phyloP scores from a whole-genome alignment of 2,113 vertebrate genomes.

The Cynopterus brachyotis region DNA sequence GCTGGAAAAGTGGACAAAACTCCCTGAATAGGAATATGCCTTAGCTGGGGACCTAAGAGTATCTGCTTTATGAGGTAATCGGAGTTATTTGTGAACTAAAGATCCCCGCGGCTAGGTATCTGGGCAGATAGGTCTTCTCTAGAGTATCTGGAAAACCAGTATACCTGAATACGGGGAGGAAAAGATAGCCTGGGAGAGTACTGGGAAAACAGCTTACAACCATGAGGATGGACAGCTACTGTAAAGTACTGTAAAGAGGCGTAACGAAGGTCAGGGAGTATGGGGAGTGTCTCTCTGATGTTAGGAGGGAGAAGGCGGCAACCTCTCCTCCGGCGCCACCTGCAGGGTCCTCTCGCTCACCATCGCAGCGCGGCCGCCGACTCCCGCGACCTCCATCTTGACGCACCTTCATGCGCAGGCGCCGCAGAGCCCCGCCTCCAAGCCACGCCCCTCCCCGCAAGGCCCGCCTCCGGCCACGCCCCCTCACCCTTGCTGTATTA shows the following conservation, averaged over 20 bases:
- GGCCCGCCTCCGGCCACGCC: not conserved
- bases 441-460: not conserved
- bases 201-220: not conserved
- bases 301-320: not conserved
- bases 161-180: not conserved
- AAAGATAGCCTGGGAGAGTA: not conserved
- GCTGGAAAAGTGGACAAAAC: constrained; percentile 9
- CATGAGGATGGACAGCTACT: not conserved
- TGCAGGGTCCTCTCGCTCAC: constrained; percentile 44
- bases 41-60: not conserved
- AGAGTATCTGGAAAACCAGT: not conserved
- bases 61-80: not conserved
- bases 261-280: fast-evolving
- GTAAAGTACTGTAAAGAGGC: not conserved
- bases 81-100: not conserved
- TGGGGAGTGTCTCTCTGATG: not conserved
- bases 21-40: not conserved
- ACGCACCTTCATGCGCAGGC: constrained; percentile 54
- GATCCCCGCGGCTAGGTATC: not conserved
- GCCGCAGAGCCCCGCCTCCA: not conserved
- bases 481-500: not conserved
- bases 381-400: constrained; percentile 54
- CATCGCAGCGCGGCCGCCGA: not conserved
- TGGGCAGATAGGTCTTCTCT: not conserved
- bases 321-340: constrained; percentile 10